These are phyloP conservation scores for Malaclemys terrapin DNA, from an alignment of 2,113 vertebrate genomes.

Conservation along the genomic window DNA sequence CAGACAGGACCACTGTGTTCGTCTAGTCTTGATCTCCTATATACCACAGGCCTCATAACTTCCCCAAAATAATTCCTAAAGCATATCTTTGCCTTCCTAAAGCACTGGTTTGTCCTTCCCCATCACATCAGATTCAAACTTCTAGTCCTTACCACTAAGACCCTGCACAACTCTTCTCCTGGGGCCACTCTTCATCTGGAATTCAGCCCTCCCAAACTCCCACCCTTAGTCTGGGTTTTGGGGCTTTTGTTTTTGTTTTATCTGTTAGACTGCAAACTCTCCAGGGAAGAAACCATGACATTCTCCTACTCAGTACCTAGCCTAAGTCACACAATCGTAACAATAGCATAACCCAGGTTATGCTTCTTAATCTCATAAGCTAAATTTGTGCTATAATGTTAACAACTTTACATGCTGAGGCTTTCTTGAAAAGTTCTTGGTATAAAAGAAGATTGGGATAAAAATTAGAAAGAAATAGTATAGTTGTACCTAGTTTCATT, in stretches of 20 bases:
- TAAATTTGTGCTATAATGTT: background rate
- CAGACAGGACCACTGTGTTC: background rate
- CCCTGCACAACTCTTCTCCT: background rate
- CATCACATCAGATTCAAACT: background rate
- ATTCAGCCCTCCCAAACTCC: background rate
- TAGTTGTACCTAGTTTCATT: background rate
- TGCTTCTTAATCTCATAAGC: background rate
- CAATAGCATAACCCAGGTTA: background rate
- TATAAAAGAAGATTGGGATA: background rate
- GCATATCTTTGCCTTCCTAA: background rate
- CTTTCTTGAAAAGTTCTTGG: background rate
- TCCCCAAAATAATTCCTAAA: background rate
- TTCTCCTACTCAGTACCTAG: background rate
- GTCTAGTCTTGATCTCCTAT: background rate
- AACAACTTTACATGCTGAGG: background rate
- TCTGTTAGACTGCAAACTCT: no score
- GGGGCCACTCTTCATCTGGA: background rate
- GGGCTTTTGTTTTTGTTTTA: no score
- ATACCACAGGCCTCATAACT: background rate
- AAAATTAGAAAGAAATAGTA: background rate
- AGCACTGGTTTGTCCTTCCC: background rate
- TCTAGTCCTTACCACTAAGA: background rate
- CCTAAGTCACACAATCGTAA: background rate
- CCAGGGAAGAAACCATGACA: background rate
- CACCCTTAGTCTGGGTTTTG: background rate